Evolutionary conservation across 2,888 invertebrate genomes (phyloP), one percentile per base, ranked within the genome.

Genomic region (Diachrysia chrysitis): DNA sequence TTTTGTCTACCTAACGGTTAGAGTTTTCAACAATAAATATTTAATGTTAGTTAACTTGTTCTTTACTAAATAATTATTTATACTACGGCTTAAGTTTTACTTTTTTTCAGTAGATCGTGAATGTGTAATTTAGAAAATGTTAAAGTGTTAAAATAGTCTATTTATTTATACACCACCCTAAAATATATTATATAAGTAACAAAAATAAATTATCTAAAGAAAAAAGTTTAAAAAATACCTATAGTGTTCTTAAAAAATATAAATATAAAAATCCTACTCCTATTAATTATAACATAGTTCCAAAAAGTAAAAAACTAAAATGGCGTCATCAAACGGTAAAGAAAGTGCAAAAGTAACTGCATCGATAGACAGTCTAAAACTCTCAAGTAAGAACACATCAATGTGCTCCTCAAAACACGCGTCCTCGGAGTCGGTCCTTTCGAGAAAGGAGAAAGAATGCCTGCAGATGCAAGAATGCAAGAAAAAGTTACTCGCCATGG

Each of bases 391-490:
- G 69, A 92, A 93, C 58, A 90, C 93, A 0, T 94, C 93, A 0
- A 75, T 90, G 7, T 89, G 89, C 21, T 94, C 93, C 0, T 94
- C 95, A 1, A 95, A 95, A 69, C 95, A 94, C 79, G 95, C 95
- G 0, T 95, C 95, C 0, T 95, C 95, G 0, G 95, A 95, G 69
- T 95, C 95, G 0, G 93, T 95, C 58, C 68, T 95, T 2, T 95
- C 95, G 2, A 90, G 90, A 78, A 95, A 94, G 70, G 95, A 95
- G 21, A 95, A 94, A 63, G 95, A 95, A 73, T 90, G 92, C 57
- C 84, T 95, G 0, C 95, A 95, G 72, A 93, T 95, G 94, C 94
- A 95, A 71, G 95, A 95, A 78, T 95, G 95, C 73, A 95, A 95
- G 87, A 95, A 95, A 85, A 94, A 94, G 48, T 83, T 95, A 23